These are phyloP conservation scores for Loripinus fragilis DNA, from an alignment of 2,888 invertebrate species.

Conservation along the genomic window DNA sequence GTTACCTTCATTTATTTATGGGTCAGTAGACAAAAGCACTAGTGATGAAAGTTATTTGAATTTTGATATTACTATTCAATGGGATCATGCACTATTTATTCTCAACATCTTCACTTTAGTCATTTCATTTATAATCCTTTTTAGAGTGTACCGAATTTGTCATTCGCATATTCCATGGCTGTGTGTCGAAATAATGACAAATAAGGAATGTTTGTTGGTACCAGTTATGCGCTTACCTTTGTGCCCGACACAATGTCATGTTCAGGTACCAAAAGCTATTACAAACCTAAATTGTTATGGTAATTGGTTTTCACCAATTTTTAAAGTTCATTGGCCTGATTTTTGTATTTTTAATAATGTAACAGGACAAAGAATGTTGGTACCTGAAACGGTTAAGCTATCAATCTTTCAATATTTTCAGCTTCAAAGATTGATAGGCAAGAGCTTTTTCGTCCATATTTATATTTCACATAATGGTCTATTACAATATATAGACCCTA, in stretches of 20 bases:
- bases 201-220: constrained; percentile 4
- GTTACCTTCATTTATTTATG: constrained; percentile 27
- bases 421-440: too few species aligned
- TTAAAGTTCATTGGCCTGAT: constrained; percentile 10
- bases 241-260: constrained; percentile 16
- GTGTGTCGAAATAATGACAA: constrained; percentile 7
- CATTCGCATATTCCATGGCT: constrained; percentile 4
- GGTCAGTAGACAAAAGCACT: neutral
- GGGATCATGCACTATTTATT: constrained; percentile 23
- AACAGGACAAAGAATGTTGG: neutral
- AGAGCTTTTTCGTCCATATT: too few species aligned
- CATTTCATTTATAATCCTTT: neutral
- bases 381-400: neutral
- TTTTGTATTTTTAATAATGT: neutral
- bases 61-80: neutral
- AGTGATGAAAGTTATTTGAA: neutral
- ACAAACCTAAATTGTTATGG: neutral
- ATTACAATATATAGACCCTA: too few species aligned
- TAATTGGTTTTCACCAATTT: neutral
- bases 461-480: too few species aligned
- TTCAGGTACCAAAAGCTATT: constrained; percentile 3
- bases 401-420: too few species aligned
- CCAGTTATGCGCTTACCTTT: constrained; percentile 15
- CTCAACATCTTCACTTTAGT: neutral
- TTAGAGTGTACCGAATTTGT: neutral